Evolutionary conservation across 1,140 invertebrate species (phyloP).

Genomic region (Panagrolaimus sp.): DNA sequence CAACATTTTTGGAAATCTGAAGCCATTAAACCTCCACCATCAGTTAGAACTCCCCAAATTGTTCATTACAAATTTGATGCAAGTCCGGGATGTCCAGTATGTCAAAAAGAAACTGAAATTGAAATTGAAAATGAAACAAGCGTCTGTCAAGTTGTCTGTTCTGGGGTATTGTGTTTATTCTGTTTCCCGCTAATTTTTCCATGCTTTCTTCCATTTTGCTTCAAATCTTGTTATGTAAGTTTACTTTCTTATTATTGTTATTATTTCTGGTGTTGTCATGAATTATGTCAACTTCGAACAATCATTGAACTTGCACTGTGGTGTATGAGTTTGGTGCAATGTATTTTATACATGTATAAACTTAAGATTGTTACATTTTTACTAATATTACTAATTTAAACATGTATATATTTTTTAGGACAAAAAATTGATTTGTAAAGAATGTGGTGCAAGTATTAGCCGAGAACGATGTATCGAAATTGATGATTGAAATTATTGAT

Average conservation of each 20-base stretch:
- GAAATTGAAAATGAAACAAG: background rate
- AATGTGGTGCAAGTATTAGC: background rate
- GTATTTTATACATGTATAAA: background rate
- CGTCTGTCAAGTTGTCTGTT: background rate
- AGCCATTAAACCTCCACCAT: too few relatives aligned
- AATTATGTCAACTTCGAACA: too few relatives aligned
- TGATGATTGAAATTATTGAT: background rate
- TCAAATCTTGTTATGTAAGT: constrained; percentile 10
- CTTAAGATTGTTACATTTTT: background rate
- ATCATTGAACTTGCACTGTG: too few relatives aligned
- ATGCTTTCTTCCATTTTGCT: background rate
- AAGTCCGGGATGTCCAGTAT: background rate
- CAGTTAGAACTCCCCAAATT: too few relatives aligned
- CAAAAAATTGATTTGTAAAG: constrained; percentile 8
- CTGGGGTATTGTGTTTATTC: background rate
- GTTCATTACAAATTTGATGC: too few relatives aligned
- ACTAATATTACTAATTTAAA: background rate
- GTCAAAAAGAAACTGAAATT: background rate
- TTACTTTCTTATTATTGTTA: too few relatives aligned
- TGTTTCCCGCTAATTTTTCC: constrained; percentile 3
- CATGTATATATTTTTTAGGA: background rate
- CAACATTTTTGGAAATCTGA: too few relatives aligned
- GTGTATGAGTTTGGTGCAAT: too few relatives aligned
- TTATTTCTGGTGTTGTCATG: too few relatives aligned
- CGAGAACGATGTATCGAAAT: constrained; percentile 9